Conservation (phyloP, 37 sponge, comb jelly and placozoan genomes). For the Spongia lamella region DNA sequence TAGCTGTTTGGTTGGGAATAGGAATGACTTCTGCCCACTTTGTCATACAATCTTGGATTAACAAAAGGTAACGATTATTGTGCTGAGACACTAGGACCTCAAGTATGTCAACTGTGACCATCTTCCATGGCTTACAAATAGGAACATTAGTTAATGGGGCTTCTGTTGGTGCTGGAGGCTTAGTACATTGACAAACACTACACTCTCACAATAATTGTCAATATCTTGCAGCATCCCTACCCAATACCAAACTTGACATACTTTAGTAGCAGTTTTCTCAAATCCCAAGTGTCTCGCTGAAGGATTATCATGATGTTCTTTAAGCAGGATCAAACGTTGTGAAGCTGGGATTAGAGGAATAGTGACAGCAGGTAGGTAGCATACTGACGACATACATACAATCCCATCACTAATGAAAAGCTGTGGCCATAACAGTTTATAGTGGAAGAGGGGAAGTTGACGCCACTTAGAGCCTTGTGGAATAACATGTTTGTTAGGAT, state of each 20-base stretch:
- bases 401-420: no score
- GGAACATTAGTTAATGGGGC: conserved; percentile 10
- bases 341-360: background rate
- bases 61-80: background rate
- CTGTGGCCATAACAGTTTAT: no score
- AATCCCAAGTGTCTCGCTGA: background rate
- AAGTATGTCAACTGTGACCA: conserved; percentile 26
- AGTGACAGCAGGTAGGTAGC: background rate
- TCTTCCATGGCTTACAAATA: conserved; percentile 9
- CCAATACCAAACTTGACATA: conserved; percentile 13
- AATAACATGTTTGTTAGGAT: no score
- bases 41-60: background rate
- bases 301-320: background rate
- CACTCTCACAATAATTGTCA: conserved; percentile 10
- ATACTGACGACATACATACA: no score
- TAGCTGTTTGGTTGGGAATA: no score
- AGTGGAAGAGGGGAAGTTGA: no score
- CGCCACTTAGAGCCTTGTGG: background rate
- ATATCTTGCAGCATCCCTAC: conserved; percentile 18
- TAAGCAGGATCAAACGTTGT: background rate
- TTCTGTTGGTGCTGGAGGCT: background rate
- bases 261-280: background rate
- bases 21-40: no score
- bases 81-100: background rate
- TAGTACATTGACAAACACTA: background rate